Conservation (phyloP, 2,888 invertebrate genomes). For the Sussaba pulchella region DNA sequence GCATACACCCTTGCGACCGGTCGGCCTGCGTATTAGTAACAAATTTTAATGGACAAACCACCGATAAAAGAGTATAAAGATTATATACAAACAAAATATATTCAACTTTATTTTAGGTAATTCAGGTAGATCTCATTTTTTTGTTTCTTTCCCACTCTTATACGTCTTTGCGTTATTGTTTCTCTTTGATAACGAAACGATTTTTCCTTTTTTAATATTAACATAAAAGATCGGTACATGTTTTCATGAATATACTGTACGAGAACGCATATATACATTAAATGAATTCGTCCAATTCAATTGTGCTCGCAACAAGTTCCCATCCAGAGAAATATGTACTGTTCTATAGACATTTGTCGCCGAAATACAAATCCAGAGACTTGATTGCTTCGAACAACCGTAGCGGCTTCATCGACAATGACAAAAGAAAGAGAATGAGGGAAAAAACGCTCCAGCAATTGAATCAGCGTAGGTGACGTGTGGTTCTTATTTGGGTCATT, state of each 20-base stretch:
- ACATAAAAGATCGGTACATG: conserved; percentile 45
- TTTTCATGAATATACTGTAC: conserved; percentile 52
- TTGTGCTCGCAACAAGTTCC: not conserved
- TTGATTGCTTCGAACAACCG: not conserved
- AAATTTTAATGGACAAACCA: not conserved
- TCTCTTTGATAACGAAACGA: conserved; percentile 28
- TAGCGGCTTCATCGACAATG: not conserved
- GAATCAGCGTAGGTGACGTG: not conserved
- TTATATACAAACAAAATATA: conserved; percentile 56
- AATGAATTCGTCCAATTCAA: conserved; percentile 42
- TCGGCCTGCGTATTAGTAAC: conserved; percentile 51
- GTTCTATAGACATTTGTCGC: not conserved
- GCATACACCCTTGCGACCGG: conserved; percentile 57
- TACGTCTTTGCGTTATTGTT: conserved; percentile 11
- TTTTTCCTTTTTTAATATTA: conserved; percentile 14
- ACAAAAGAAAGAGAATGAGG: no score
- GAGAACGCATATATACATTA: conserved; percentile 40
- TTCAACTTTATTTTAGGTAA: conserved; percentile 60
- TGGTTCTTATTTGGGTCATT: no score
- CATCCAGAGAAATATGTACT: not conserved
- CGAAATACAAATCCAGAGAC: not conserved
- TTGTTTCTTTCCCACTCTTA: conserved; percentile 6
- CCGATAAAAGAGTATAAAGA: conserved; percentile 43
- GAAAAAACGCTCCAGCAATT: not conserved
- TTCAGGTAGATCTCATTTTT: conserved; percentile 29